Evolutionary conservation across 2,797 vertebrate species (phyloP).

Genomic region (Darevskia mixta): DNA sequence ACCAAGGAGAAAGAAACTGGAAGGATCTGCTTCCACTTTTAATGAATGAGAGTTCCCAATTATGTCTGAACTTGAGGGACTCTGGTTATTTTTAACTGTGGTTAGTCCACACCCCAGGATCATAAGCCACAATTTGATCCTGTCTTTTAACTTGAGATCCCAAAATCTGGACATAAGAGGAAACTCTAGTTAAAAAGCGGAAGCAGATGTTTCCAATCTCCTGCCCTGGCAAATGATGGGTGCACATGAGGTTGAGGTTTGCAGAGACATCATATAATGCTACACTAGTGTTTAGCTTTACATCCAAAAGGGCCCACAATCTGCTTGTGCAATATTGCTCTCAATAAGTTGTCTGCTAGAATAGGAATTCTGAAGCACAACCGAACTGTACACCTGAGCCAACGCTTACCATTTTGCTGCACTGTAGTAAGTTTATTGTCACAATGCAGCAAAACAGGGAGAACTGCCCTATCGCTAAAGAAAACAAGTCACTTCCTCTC

Average conservation of each 20-base stretch:
- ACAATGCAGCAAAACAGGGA: neutral
- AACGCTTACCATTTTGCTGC: neutral
- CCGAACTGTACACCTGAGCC: neutral
- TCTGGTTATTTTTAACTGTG: neutral
- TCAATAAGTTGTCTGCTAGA: too few species aligned
- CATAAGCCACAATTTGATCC: neutral
- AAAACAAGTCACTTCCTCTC: neutral
- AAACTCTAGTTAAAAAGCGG: too few species aligned
- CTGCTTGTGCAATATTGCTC: too few species aligned
- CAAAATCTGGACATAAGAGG: neutral
- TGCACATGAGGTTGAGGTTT: too few species aligned
- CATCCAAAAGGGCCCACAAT: too few species aligned
- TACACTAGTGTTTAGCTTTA: too few species aligned
- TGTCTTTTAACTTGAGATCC: neutral
- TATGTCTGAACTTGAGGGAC: neutral
- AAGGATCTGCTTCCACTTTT: neutral
- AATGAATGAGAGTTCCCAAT: neutral
- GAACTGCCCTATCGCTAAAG: neutral
- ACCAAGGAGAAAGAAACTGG: neutral
- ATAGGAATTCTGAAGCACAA: too few species aligned
- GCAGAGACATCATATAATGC: too few species aligned
- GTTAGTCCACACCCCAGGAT: neutral
- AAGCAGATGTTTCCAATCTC: too few species aligned
- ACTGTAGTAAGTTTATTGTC: neutral
- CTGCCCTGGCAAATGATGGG: too few species aligned